Percentiles rank a stretch among this genome's conserved stretches.
These are phyloP conservation scores for Sylvietta virens DNA, from an alignment of 2,113 vertebrate genomes.

Conservation along the genomic window DNA sequence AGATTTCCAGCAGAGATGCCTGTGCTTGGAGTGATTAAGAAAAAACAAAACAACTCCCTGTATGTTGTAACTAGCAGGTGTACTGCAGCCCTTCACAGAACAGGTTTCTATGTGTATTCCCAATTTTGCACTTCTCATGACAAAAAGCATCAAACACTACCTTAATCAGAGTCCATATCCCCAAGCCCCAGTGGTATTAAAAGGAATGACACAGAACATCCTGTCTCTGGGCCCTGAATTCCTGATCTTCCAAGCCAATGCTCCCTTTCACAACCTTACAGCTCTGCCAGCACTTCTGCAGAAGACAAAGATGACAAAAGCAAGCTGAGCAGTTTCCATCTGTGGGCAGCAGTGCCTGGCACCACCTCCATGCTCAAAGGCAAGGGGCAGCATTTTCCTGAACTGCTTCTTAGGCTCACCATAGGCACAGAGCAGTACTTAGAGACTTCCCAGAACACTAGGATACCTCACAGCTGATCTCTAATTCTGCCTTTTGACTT, in stretches of 20 bases:
- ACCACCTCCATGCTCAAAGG: not conserved
- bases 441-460: not conserved
- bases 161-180: not conserved
- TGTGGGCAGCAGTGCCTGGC: not conserved
- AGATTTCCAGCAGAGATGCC: not conserved
- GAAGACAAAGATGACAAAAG: not conserved
- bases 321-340: not conserved
- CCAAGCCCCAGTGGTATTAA: not conserved
- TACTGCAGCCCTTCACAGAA: not conserved
- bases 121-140: not conserved
- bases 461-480: not conserved
- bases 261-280: not conserved
- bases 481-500: not conserved
- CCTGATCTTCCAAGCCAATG: not conserved
- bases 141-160: not conserved
- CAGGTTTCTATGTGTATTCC: not conserved
- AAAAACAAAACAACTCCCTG: constrained; percentile 7
- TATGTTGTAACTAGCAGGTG: not conserved
- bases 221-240: not conserved
- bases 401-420: not conserved
- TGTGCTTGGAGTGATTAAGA: constrained; percentile 9
- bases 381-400: not conserved
- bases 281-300: not conserved
- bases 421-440: not conserved
- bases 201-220: not conserved